phyloP scores from a whole-genome alignment of 2,113 vertebrate genomes.

The Crotalus tigris region DNA sequence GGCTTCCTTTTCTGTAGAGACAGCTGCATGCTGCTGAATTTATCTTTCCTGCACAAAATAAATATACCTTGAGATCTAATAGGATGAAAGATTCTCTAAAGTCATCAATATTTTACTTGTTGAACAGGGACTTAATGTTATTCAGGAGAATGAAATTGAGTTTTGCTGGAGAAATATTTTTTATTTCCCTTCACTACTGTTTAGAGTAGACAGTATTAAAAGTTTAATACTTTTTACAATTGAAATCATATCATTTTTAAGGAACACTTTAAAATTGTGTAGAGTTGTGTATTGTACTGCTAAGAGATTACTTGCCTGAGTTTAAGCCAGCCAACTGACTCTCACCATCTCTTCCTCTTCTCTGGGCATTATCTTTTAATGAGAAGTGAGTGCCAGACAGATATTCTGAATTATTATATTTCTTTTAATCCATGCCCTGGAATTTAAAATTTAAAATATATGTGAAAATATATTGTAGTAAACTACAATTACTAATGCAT shows the following conservation, averaged over 20 bases:
- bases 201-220: conserved; percentile 38
- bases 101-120: conserved; percentile 33
- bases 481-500: background rate
- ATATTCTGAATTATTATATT: background rate
- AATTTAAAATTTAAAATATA: background rate
- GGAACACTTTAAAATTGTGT: conserved; percentile 14
- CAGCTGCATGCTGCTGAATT: background rate
- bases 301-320: conserved; percentile 11
- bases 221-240: conserved; percentile 51
- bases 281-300: conserved; percentile 15
- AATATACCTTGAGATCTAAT: background rate
- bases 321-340: background rate
- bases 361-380: background rate
- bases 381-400: background rate
- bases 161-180: background rate
- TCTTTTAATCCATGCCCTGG: background rate
- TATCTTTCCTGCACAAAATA: background rate
- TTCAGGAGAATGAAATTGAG: conserved; percentile 20
- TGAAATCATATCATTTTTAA: conserved; percentile 49
- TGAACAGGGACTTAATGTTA: conserved; percentile 21
- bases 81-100: conserved; percentile 11
- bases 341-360: background rate
- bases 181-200: conserved; percentile 41
- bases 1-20: background rate
- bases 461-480: background rate